Evolutionary conservation across 2,888 invertebrate species (phyloP), one percentile per base, ranked within the genome.

Genomic region (Tridacna crocea): DNA sequence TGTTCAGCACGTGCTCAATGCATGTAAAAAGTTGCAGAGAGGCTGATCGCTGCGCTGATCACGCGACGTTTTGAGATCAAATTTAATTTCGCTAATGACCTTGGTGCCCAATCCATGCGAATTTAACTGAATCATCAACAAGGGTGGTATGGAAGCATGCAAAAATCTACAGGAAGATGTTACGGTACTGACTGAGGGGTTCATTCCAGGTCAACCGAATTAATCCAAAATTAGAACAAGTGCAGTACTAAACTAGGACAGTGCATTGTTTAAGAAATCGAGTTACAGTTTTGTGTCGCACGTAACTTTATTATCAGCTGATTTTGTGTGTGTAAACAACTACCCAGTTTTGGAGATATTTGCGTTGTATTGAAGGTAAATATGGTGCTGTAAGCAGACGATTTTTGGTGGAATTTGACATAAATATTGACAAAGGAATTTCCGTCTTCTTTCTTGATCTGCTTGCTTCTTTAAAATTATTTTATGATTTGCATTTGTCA

Each of bases 191-290:
- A 46, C n/a, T 66, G 46, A 46, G n/a, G n/a, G 46, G 66, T 66
- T 70, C 51, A 51, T 11, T n/a, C 51, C 26, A 46, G 47, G 70
- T 51, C 70, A 70, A 70, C 70, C 48, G 48, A 51, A 70, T 70
- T 70, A 51, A 51, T 15, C 70, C 51, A 70, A 70, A 70, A 22
- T 70, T 70, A 70, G 70, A 70, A 19, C 51, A 36, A 36, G 36
- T 36, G 36, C 36, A 36, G 36, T 36, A 36, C 36, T 36, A 36
- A 36, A 36, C 36, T 36, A 36, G 36, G 36, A 36, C 36, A 36
- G 36, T 36, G 36, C 36, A 36, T 36, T 36, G 36, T 36, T 36
- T 36, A 36, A 36, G 36, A 36, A 36, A 36, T 36, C 36, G 36
- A 36, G 36, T 36, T 36, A 36, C 36, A 4, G 36, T 2, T 36